Evolutionary conservation across 1,140 invertebrate species (phyloP), one percentile per base, ranked within the genome.

Genomic region (Anoplolepis gracilipes): DNA sequence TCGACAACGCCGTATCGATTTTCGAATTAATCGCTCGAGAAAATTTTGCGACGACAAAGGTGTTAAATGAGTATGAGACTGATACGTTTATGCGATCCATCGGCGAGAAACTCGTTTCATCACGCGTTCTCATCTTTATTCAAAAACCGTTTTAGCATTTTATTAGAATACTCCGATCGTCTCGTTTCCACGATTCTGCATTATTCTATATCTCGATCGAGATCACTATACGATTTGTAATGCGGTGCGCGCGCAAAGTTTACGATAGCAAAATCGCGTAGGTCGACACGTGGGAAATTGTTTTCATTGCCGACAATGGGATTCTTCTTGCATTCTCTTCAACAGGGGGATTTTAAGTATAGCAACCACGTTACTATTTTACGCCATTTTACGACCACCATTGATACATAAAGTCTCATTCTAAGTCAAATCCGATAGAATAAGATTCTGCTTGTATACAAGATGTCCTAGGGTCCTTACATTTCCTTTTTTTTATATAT

Each of bases 21-120:
- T 81, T 81, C 67, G 67, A 81, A 72, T 81, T 72, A 81, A 19
- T 30, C 78, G 53, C 65, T 57, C n/a, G 49, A 57, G 65, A 81
- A 59, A 59, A 81, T 57, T 42, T 59, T 72, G 30, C 65, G 8
- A 33, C 33, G 46, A 33, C 16, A 46, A 19, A 25, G 19, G 0
- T 33, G 64, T 4, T 72, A 57, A 57, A 42, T 53, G 62, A 19
- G 7, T 42, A 42, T 53, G 62, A 19, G 7, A 59, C 7, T 7
- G 53, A 81, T 42, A 79, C 77, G 77, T 33, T 70, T 46, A 16
- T 30, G 30, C 13, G 36, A 81, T 55, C 22, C 42, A 19, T 0
- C 16, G 16, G 1, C 25, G 49, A 11, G 46, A 19, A 5, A 16
- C 4, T 49, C 28, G n/a, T 55, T 69, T 11, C 19, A 28, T 25